Evolutionary conservation across 2,888 invertebrate species (phyloP), one percentile per base, ranked within the genome.

Genomic region (Drosophila histrio): DNA sequence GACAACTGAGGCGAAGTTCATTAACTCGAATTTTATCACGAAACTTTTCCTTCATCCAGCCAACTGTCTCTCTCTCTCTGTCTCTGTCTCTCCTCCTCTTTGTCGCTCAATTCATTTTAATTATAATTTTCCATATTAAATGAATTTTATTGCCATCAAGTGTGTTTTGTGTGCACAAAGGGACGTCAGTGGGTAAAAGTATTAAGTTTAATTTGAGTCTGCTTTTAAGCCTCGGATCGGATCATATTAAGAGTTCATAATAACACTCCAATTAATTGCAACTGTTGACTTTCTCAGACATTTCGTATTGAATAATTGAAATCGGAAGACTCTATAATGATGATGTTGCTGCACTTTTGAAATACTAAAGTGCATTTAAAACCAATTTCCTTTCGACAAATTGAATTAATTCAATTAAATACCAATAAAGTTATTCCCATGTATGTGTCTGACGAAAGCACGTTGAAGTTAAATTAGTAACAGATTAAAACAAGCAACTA

Each of bases 11-110:
- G 17, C 38, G 17, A 17, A 28, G 38, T 76, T 82, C 61, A 79
- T 79, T 82, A 66, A 77, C 67, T 70, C 73, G 43, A 66, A 60
- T 78, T 78, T 71, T 73, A 76, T 79, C 65, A 43, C 72, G 61
- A 76, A 81, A 79, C 76, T 81, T 81, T 81, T 70, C 7, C 1
- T 21, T 2, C 8, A 5, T 19, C 5, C 17, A 2, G 22, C 28
- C 13, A 8, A 9, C 13, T 6, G 8, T 5, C 24, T 9, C 13
- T 11, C 36, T 7, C 38, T 28, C 28, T 50, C 17, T 13, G 1
- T 5, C 2, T 13, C 2, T 38, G 26, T 3, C 7, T 11, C 13
- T 13, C 6, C 11, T 19, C 11, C 1, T 22, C n/a, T 24, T 5
- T 24, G 22, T 22, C 19, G 8, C 24, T 28, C 57, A 43, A 58